Conservation (phyloP, 2,113 vertebrate species). For the Vulpes ferrilata region DNA sequence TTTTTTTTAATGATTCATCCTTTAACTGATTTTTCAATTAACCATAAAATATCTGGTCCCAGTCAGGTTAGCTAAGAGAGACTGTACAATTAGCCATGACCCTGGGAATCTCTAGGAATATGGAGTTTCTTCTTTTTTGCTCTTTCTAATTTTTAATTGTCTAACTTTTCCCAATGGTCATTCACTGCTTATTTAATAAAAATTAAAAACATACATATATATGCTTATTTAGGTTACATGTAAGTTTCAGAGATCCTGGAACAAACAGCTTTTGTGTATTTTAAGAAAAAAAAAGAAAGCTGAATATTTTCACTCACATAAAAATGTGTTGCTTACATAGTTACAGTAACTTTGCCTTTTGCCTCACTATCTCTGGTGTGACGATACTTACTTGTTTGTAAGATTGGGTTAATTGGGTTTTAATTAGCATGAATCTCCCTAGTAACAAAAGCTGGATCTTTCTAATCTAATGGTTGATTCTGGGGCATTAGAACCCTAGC, state of each 20-base stretch:
- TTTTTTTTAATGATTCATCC: neutral
- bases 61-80: neutral
- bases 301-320: constrained; percentile 19
- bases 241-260: neutral
- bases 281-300: constrained; percentile 42
- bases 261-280: neutral
- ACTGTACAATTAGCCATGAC: neutral
- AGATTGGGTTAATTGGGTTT: neutral
- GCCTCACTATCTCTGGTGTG: neutral
- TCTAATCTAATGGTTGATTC: neutral
- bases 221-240: neutral
- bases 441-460: constrained; percentile 30
- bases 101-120: neutral
- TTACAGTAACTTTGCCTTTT: constrained; percentile 17
- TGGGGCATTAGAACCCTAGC: constrained; percentile 16
- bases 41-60: neutral
- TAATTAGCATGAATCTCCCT: constrained; percentile 14
- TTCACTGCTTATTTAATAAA: constrained; percentile 14
- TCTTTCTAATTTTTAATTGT: constrained; percentile 27
- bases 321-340: neutral
- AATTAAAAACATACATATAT: neutral
- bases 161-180: neutral
- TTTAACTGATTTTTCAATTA: constrained; percentile 51
- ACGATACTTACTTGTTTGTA: constrained; percentile 6
- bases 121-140: neutral